Conservation (phyloP, 1,140 invertebrate genomes). For the Charaxes varanes region DNA sequence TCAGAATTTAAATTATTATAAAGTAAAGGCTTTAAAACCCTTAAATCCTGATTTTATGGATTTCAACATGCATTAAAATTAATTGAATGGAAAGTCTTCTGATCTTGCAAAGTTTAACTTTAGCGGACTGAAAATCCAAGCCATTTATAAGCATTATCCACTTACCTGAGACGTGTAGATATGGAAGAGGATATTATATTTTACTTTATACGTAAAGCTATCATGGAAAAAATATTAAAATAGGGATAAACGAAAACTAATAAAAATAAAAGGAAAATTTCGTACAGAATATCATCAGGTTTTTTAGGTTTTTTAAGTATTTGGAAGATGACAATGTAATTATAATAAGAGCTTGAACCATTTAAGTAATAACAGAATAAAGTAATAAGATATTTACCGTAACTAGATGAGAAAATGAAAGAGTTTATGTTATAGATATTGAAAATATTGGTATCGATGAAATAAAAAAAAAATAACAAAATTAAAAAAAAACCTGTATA, state of each 20-base stretch:
- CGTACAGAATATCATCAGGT: too few relatives aligned
- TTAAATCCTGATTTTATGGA: background rate
- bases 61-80: constrained; percentile 8
- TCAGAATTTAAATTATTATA: constrained; percentile 3
- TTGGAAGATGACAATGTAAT: too few relatives aligned
- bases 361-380: background rate
- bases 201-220: background rate
- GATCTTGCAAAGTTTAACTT: constrained; percentile 1
- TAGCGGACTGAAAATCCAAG: constrained; percentile 6
- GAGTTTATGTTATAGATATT: background rate
- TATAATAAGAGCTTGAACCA: too few relatives aligned
- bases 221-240: background rate
- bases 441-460: constrained; percentile 4
- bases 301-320: too few relatives aligned
- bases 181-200: constrained; percentile 2
- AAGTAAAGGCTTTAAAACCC: background rate
- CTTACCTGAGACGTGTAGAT: constrained; percentile 8
- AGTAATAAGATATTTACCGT: background rate
- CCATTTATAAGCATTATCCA: constrained; percentile 10
- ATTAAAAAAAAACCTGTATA: constrained; percentile 65
- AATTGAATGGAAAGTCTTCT: constrained; percentile 4
- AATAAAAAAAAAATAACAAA: constrained; percentile 33
- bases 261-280: too few relatives aligned
- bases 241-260: background rate
- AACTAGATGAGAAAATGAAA: constrained; percentile 1